Evolutionary conservation across 2,113 vertebrate species (phyloP), one percentile per base, ranked within the genome.

Genomic region (Coptodon bakossiorum): DNA sequence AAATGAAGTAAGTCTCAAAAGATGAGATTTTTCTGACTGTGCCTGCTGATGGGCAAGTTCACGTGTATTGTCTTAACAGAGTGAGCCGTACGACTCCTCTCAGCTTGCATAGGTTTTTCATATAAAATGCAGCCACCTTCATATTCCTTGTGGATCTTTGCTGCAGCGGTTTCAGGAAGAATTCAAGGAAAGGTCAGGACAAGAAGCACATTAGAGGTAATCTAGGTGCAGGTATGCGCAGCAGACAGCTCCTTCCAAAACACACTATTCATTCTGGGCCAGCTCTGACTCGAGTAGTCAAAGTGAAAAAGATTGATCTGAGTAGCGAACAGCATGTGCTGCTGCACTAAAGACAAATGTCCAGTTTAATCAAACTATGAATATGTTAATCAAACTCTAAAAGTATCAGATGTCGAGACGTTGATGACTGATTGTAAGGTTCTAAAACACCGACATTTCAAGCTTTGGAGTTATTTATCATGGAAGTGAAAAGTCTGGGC

Each of bases 141-240:
- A 80, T 82, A 94, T 92, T 93, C 87, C 80, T 80, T 57, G 71
- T 68, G 57, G 88, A 80, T 88, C 94, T 89, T 78, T 56, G 84
- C 19, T 71, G 80, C 10, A 63, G 29, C 31, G 22, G 29, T 88
- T 93, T 66, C 53, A 71, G 87, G 83, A 89, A 56, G 83, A 88
- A 83, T 91, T 83, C 38, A 71, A 63, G 36, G 17, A 52, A 80
- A 86, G 76, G 45, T 83, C 76, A 82, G 83, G 85, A 71, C 88
- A 66, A 93, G 57, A 92, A 8, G 27, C 76, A 91, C 53, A 82
- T 84, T 89, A 82, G 45, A 87, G 16, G 57, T 89, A 61, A 88
- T 86, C 76, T 83, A 43, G 80, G 81, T 31, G 82, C 71, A 87
- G 88, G 82, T 92, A 90, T 85, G 85, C 80, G 57, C 56, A 83